These are phyloP conservation scores for Drosophila sp. DNA, from an alignment of 1,140 invertebrate species.

Conservation along the genomic window DNA sequence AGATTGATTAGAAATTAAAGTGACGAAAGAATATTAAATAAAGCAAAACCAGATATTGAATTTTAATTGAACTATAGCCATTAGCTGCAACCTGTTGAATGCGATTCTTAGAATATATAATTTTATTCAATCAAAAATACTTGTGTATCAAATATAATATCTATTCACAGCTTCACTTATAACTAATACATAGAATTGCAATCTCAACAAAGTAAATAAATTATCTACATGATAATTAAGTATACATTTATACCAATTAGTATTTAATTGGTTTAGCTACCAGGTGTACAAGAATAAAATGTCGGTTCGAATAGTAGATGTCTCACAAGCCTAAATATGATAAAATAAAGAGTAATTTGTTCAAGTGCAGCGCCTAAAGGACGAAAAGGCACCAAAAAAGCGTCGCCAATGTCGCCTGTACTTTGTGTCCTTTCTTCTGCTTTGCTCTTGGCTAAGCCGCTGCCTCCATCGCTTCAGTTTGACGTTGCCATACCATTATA, in stretches of 20 bases:
- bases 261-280: too few relatives aligned
- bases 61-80: background rate
- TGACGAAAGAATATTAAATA: background rate
- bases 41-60: background rate
- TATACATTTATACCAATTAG: too few relatives aligned
- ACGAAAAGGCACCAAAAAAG: slow-evolving; percentile 21
- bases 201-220: background rate
- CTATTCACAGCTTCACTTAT: too few relatives aligned
- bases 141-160: too few relatives aligned
- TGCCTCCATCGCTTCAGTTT: slow-evolving; percentile 24
- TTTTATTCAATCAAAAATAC: too few relatives aligned
- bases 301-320: too few relatives aligned
- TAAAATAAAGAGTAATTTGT: slow-evolving; percentile 2
- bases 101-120: background rate
- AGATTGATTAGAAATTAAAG: background rate
- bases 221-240: background rate
- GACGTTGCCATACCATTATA: slow-evolving; percentile 9
- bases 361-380: slow-evolving; percentile 8
- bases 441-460: slow-evolving; percentile 70
- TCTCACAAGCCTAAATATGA: too few relatives aligned
- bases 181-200: background rate
- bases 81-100: background rate
- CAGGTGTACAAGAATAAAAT: too few relatives aligned
- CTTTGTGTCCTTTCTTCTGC: slow-evolving; percentile 51
- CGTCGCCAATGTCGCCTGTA: slow-evolving; percentile 47